Conservation (phyloP, 1,140 invertebrate species). For the Aplysia californica region DNA sequence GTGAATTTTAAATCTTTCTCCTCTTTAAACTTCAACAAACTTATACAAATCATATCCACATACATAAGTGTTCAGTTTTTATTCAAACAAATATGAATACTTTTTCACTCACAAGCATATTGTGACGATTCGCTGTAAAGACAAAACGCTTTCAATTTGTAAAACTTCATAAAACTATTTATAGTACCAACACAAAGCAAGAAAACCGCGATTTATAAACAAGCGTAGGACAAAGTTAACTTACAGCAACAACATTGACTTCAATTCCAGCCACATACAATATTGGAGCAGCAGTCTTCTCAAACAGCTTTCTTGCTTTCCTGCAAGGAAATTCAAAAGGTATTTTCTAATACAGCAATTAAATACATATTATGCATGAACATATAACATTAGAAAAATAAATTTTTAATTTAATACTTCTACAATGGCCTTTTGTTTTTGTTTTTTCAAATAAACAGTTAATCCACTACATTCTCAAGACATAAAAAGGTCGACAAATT, state of each 20-base stretch:
- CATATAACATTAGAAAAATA: background rate
- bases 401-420: background rate
- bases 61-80: too few species aligned
- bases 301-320: slow-evolving; percentile 81
- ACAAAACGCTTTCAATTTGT: too few species aligned
- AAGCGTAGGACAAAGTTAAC: too few species aligned
- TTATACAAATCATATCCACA: too few species aligned
- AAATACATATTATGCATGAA: background rate
- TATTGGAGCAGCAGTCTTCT: slow-evolving; percentile 93
- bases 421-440: background rate
- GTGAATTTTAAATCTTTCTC: too few species aligned
- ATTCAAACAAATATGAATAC: too few species aligned
- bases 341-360: background rate
- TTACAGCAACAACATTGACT: slow-evolving; percentile 74
- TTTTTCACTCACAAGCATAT: too few species aligned
- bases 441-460: background rate
- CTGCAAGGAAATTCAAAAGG: slow-evolving; percentile 76
- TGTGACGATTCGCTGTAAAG: too few species aligned
- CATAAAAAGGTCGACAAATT: background rate
- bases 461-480: background rate
- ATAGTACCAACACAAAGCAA: too few species aligned
- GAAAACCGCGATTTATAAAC: too few species aligned
- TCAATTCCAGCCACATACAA: slow-evolving; percentile 88
- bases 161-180: too few species aligned
- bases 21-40: too few species aligned